Evolutionary conservation across 2,888 invertebrate species (phyloP).

Genomic region (Pachycephus smyrnensis): DNA sequence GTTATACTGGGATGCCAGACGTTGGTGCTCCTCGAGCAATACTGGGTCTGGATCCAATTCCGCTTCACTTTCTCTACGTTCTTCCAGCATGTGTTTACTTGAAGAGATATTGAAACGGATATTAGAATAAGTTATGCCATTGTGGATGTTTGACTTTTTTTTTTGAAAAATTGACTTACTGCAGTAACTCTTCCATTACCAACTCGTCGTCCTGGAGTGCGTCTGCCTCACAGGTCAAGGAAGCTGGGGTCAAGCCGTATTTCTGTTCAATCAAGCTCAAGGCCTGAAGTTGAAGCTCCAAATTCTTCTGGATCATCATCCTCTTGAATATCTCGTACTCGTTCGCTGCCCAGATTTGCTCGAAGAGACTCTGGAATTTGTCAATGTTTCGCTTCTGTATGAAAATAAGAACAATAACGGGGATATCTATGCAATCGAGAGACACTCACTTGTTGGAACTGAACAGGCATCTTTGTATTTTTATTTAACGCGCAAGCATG

Average conservation of each 20-base stretch:
- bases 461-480: constrained; percentile 66
- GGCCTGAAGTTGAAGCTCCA: constrained; percentile 91
- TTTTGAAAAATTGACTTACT: constrained; percentile 60
- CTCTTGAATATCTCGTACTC: constrained; percentile 89
- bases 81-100: constrained; percentile 46
- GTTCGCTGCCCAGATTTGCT: constrained; percentile 93
- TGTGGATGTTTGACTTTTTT: not conserved
- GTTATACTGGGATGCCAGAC: constrained; percentile 59
- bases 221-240: constrained; percentile 67
- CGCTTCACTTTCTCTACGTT: constrained; percentile 40
- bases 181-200: constrained; percentile 74
- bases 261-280: constrained; percentile 85
- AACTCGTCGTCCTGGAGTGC: constrained; percentile 68
- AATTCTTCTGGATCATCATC: constrained; percentile 94
- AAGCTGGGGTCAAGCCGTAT: constrained; percentile 76
- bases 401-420: not conserved
- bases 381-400: not conserved
- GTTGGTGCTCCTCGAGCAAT: constrained; percentile 55
- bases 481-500: constrained; percentile 75
- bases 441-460: constrained; percentile 70
- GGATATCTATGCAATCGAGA: not conserved
- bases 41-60: constrained; percentile 50
- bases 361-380: constrained; percentile 70
- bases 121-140: not conserved
- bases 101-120: not conserved